Evolutionary conservation across 1,140 invertebrate species (phyloP).

Genomic region (Drosophila nebulosa): DNA sequence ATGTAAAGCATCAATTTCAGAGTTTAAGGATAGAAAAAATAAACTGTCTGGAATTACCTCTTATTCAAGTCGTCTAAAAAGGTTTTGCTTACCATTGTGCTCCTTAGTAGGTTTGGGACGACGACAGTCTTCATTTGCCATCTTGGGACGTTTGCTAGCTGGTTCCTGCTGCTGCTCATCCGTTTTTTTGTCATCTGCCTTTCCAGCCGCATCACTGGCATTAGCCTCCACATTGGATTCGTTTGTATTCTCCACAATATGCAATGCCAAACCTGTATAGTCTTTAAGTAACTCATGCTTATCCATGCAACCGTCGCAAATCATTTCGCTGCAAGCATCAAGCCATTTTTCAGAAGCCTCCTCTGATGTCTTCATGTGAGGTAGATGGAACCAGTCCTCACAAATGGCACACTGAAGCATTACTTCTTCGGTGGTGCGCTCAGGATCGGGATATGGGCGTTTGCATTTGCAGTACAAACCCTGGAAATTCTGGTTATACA

Average conservation of each 20-base stretch:
- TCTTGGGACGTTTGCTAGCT: constrained; percentile 48
- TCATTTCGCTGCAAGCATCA: constrained; percentile 89
- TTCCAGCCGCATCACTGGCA: neutral
- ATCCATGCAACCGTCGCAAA: constrained; percentile 88
- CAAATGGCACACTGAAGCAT: constrained; percentile 99
- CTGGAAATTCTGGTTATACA: constrained; percentile 97
- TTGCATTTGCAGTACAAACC: constrained; percentile 96
- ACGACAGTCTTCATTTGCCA: constrained; percentile 18
- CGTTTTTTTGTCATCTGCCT: neutral
- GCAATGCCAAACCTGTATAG: constrained; percentile 83
- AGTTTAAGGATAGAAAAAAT: no score
- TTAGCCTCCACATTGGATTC: constrained; percentile 16
- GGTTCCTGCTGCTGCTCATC: constrained; percentile 27
- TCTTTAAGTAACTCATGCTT: constrained; percentile 88
- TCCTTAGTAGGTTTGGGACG: constrained; percentile 30
- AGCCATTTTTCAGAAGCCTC: constrained; percentile 82
- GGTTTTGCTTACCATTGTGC: constrained; percentile 56
- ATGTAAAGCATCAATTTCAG: neutral
- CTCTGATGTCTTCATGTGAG: constrained; percentile 86
- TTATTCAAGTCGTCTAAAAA: no score
- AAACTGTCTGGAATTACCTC: no score
- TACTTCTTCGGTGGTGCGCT: constrained; percentile 89
- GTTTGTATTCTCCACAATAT: constrained; percentile 14
- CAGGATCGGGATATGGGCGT: constrained; percentile 97
- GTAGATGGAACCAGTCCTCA: constrained; percentile 98